A percentile compares a stretch with the other conserved stretches of the same genome.
These are phyloP conservation scores for Drosophila kohkoa DNA, from an alignment of 1,140 invertebrate genomes.

Conservation along the genomic window DNA sequence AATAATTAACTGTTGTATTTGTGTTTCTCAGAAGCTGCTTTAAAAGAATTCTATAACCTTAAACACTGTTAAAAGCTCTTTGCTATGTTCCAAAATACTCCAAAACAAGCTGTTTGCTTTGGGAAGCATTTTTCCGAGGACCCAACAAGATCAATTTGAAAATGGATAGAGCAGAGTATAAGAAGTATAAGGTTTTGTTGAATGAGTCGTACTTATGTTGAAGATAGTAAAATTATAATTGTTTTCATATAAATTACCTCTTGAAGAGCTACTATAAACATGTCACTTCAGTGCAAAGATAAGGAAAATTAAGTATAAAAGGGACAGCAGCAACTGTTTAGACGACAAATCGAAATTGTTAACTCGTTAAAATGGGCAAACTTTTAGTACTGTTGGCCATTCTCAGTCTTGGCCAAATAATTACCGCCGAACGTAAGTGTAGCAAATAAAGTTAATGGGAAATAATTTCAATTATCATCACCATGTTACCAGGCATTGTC, in stretches of 20 bases:
- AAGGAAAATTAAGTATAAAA: constrained; percentile 54
- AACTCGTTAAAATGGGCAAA: constrained; percentile 58
- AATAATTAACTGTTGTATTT: no score
- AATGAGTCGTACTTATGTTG: not conserved
- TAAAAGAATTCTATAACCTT: no score
- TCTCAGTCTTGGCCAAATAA: constrained; percentile 50
- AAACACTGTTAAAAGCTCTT: no score
- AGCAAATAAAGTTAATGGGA: not conserved
- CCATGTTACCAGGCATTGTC: constrained; percentile 84
- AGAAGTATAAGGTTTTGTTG: no score
- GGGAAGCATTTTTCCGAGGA: not conserved
- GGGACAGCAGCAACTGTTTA: not conserved
- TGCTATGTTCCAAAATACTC: no score
- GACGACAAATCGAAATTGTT: constrained; percentile 16
- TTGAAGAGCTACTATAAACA: constrained; percentile 43
- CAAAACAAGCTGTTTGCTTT: not conserved
- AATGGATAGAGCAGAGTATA: not conserved
- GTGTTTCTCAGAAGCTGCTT: no score
- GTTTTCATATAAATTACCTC: not conserved
- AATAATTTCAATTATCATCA: not conserved
- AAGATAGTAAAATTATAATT: constrained; percentile 9
- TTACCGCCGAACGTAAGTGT: constrained; percentile 61
- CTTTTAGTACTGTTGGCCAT: constrained; percentile 48
- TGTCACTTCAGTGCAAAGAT: constrained; percentile 37
- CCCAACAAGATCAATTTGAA: no score